Evolutionary conservation across 2,113 vertebrate genomes (phyloP).

Genomic region (Ginglymostoma cirratum): DNA sequence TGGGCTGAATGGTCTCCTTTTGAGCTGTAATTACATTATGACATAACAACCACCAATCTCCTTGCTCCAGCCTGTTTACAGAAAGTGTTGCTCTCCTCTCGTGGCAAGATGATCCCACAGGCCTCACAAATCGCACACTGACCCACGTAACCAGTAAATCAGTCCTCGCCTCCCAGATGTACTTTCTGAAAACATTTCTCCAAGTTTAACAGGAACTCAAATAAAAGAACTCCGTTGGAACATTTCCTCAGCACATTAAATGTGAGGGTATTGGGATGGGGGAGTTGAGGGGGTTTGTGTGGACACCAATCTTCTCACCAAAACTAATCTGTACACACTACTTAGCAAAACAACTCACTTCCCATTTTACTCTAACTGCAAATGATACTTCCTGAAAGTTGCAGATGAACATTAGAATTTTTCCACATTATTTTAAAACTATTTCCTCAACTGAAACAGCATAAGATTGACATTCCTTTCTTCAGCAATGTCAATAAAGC

Average conservation of each 20-base stretch:
- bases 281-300: background rate
- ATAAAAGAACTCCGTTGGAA: background rate
- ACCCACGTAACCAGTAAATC: background rate
- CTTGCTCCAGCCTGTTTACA: background rate
- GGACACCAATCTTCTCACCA: background rate
- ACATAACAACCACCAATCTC: background rate
- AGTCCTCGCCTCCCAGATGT: background rate
- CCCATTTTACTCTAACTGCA: background rate
- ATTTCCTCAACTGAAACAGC: background rate
- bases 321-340: background rate
- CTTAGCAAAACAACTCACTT: background rate
- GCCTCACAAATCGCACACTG: background rate
- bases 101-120: background rate
- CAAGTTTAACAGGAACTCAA: conserved; percentile 4
- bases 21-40: background rate
- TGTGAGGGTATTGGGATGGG: background rate
- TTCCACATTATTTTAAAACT: background rate
- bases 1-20: too few species aligned
- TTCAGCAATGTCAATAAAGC: background rate
- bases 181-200: background rate
- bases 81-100: background rate
- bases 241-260: background rate
- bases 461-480: background rate
- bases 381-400: background rate
- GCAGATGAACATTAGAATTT: background rate